Percentiles rank a stretch among this genome's conserved stretches.
Evolutionary conservation across 2,797 vertebrate genomes (phyloP).

Genomic region (Lacerta agilis): DNA sequence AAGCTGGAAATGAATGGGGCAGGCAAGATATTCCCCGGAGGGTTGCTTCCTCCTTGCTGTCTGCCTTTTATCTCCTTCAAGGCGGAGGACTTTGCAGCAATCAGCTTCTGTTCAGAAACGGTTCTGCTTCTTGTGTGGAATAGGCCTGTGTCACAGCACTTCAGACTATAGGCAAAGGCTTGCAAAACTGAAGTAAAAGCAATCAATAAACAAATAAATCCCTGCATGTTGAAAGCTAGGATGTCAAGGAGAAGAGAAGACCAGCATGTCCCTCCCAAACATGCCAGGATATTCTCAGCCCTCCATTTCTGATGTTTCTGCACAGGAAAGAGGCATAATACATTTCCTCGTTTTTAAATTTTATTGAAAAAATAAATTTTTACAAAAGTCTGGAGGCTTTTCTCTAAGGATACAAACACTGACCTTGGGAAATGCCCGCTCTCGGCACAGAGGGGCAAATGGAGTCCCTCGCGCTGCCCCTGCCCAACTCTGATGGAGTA

Average conservation of each 20-base stretch:
- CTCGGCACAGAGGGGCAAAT: not conserved
- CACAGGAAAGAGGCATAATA: constrained; percentile 13
- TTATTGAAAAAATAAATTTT: constrained; percentile 47
- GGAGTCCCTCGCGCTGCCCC: not conserved
- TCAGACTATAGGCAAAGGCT: not conserved
- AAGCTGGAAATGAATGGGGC: too few relatives aligned
- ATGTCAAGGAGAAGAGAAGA: not conserved
- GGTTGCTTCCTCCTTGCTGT: not conserved
- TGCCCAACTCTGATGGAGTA: too few relatives aligned
- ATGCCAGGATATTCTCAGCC: not conserved
- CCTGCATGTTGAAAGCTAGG: not conserved
- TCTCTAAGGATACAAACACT: not conserved
- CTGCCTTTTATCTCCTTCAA: not conserved
- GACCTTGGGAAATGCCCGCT: fast-evolving
- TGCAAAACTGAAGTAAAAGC: fast-evolving
- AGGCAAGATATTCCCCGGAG: too few relatives aligned
- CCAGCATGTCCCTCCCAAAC: not conserved
- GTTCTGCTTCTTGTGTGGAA: not conserved
- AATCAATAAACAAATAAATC: not conserved
- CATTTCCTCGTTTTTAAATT: constrained; percentile 36
- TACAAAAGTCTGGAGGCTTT: constrained; percentile 24
- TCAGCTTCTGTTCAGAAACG: not conserved
- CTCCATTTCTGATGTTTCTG: not conserved
- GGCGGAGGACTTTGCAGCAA: not conserved
- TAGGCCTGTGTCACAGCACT: not conserved